phyloP scores from a whole-genome alignment of 2,797 vertebrate species.

The Danio albolineatus region DNA sequence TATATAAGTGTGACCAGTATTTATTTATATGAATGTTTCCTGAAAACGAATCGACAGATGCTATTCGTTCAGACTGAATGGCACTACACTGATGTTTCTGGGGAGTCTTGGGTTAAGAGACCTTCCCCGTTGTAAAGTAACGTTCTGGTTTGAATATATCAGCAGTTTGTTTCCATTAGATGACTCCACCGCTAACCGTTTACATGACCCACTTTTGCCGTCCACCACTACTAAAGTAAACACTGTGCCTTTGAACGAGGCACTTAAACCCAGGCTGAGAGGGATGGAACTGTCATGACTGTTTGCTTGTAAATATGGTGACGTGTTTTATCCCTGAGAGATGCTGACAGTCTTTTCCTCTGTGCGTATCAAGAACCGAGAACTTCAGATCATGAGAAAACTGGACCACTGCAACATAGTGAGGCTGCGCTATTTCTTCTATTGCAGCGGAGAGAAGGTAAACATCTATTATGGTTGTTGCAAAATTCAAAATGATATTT shows the following conservation, averaged over 20 bases:
- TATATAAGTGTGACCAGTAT: neutral
- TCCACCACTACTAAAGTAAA: neutral
- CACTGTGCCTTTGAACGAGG: conserved; percentile 7
- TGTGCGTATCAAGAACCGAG: conserved; percentile 75
- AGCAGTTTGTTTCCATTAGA: neutral
- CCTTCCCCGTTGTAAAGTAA: neutral
- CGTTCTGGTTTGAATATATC: neutral
- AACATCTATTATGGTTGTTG: neutral
- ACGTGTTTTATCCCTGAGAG: neutral
- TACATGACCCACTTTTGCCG: conserved; percentile 11
- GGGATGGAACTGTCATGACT: neutral
- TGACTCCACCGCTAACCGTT: neutral
- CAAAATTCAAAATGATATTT: neutral
- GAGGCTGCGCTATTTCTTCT: conserved; percentile 83
- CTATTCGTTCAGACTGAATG: neutral
- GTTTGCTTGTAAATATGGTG: neutral
- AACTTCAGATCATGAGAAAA: conserved; percentile 85
- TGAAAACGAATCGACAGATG: neutral
- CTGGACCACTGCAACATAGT: conserved; percentile 85
- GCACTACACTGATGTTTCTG: neutral
- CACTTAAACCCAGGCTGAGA: conserved; percentile 4
- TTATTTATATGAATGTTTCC: too few relatives aligned
- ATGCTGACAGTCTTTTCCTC: neutral
- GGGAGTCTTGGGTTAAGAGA: neutral
- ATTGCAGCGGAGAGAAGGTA: conserved; percentile 85